Conservation (phyloP, 2,797 vertebrate species). For the Microctenopoma lineatum region DNA sequence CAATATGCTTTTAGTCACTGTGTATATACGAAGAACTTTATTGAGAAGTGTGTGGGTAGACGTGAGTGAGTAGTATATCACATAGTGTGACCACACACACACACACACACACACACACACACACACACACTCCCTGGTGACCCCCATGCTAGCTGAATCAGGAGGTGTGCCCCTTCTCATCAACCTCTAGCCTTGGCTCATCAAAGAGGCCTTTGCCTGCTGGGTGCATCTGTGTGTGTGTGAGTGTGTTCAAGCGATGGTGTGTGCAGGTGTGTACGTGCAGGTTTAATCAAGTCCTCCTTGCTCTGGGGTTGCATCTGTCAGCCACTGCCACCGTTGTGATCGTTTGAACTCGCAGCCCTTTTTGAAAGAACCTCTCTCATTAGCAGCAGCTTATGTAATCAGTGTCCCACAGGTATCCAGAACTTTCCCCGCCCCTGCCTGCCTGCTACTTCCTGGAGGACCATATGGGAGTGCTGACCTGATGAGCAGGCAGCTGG, state of each 20-base stretch:
- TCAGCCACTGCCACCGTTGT: constrained; percentile 77
- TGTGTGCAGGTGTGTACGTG: constrained; percentile 59
- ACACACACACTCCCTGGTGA: constrained; percentile 50
- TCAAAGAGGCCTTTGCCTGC: constrained; percentile 77
- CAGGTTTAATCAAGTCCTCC: constrained; percentile 76
- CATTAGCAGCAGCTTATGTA: constrained; percentile 85
- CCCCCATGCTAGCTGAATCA: constrained; percentile 75
- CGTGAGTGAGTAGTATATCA: constrained; percentile 58
- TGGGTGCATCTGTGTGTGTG: constrained; percentile 52
- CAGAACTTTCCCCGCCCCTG: constrained; percentile 69
- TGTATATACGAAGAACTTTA: constrained; percentile 36
- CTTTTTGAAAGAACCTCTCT: constrained; percentile 77
- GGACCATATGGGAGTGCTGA: constrained; percentile 75
- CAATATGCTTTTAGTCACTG: constrained; percentile 41
- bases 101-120: constrained; percentile 18
- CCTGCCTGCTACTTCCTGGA: constrained; percentile 71
- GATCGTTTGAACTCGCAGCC: constrained; percentile 83
- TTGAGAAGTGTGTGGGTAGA: constrained; percentile 54
- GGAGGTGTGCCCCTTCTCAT: constrained; percentile 76
- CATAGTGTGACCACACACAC: constrained; percentile 55
- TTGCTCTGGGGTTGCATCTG: constrained; percentile 79
- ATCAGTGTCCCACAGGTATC: constrained; percentile 83
- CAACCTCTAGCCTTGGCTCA: constrained; percentile 77
- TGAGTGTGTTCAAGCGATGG: constrained; percentile 49
- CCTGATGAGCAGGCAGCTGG: constrained; percentile 80